Evolutionary conservation across 2,113 vertebrate species (phyloP), one percentile per base, ranked within the genome.

Genomic region (Anguilla japonica): DNA sequence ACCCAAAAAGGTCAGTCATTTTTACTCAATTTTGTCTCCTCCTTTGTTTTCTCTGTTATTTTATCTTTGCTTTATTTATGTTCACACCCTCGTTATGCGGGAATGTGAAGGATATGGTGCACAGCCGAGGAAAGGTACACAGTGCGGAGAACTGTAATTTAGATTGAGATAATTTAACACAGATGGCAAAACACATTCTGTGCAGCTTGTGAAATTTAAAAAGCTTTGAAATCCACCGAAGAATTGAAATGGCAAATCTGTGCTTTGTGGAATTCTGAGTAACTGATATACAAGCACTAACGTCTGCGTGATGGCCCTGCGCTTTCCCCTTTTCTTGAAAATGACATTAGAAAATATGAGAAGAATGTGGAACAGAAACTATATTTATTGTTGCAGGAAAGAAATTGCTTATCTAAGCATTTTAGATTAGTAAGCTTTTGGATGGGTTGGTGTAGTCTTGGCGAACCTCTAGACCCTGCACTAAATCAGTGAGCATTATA

Each of bases 1-100:
- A 95, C 95, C 97, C 83, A 99, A 99, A 92, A 99, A 99, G 96
- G 98, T 98, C 94, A 95, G 94, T 91, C 4, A 3, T 1, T 22
- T n/a, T 75, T 29, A 29, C 13, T 75, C 71, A n/a, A 46, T 7
- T 26, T 84, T 86, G 20, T 50, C 82, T 78, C 15, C 63, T 80
- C 83, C 20, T n/a, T 16, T 57, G 0, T 7, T 75, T 34, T 20
- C 39, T 34, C n/a, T 34, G 71, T 41, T 50, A 5, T 79, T 15
- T 79, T 20, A 29, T 79, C 75, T 15, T 53, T 41, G 22, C 3
- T 11, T 11, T 82, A 5, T 26, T 67, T 41, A 67, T n/a, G 7
- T 13, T 81, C 34, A 81, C 22, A 34, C 34, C n/a, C 60, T 67
- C 26, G 60, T 22, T 67, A 67, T 67, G 1, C 20, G 5, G 60